Percentiles rank a stretch among this genome's conserved stretches.
These are phyloP conservation scores for Cyanistes caeruleus DNA, from an alignment of 2,113 vertebrate genomes.

Conservation along the genomic window DNA sequence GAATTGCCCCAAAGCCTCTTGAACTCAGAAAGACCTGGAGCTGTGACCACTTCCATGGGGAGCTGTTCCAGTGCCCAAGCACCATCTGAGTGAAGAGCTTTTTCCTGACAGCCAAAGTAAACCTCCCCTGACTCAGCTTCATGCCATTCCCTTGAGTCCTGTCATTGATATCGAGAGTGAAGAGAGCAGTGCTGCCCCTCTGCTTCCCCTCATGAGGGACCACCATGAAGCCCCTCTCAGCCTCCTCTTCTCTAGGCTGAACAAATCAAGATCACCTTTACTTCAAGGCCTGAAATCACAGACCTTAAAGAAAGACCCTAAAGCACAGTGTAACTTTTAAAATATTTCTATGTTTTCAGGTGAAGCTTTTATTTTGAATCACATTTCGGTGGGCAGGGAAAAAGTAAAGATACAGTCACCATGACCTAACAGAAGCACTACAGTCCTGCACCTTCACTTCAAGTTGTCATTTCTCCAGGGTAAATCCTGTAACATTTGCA, in stretches of 20 bases:
- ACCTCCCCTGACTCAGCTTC: not conserved
- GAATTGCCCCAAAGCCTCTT: not conserved
- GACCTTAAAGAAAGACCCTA: not conserved
- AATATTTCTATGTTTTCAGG: not conserved
- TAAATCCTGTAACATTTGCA: not conserved
- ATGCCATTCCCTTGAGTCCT: not conserved
- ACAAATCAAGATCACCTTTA: not conserved
- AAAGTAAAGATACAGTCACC: not conserved
- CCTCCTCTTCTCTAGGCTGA: not conserved
- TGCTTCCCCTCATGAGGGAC: not conserved
- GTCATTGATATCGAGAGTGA: accelerated
- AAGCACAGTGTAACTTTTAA: not conserved
- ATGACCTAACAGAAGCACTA: not conserved
- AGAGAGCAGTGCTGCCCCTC: not conserved
- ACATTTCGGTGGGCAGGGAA: not conserved
- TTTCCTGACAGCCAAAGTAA: not conserved
- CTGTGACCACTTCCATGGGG: not conserved
- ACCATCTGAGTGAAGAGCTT: not conserved
- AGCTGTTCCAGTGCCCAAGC: not conserved
- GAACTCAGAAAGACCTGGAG: not conserved
- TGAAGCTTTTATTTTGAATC: not conserved
- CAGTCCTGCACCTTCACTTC: not conserved
- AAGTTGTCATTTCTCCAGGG: not conserved
- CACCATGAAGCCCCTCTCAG: not conserved
- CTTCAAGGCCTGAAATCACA: not conserved